These are phyloP conservation scores for Campylorhamphus procurvoides DNA, from an alignment of 2,113 vertebrate genomes.

Conservation along the genomic window DNA sequence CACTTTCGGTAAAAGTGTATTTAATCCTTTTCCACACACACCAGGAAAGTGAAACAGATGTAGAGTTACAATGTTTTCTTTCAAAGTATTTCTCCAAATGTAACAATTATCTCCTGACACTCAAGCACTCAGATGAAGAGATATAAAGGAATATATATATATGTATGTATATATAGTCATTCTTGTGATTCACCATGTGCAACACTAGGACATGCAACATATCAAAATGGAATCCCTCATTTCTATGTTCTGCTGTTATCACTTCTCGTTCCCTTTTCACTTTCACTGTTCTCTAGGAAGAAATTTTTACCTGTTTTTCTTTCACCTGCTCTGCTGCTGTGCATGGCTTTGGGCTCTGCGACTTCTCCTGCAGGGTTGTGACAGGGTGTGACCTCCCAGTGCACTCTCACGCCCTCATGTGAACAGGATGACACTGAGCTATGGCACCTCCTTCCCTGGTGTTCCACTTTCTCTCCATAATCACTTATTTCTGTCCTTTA, in stretches of 20 bases:
- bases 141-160: not conserved
- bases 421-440: not conserved
- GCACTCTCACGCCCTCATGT: rapidly evolving
- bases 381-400: not conserved
- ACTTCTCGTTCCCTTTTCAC: not conserved
- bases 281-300: not conserved
- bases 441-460: not conserved
- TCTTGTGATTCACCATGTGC: not conserved
- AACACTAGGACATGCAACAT: not conserved
- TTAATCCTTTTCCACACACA: not conserved
- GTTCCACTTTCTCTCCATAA: not conserved
- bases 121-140: not conserved
- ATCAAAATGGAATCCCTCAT: not conserved
- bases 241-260: not conserved
- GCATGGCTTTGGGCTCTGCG: rapidly evolving
- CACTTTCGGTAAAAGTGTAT: not conserved
- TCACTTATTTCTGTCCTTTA: not conserved
- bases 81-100: not conserved
- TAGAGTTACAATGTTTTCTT: not conserved
- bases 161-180: not conserved
- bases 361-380: not conserved
- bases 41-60: not conserved
- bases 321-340: not conserved
- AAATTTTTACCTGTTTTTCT: not conserved
- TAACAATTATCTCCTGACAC: not conserved